Conservation (phyloP, 2,113 vertebrate species). For the Aplodontia rufa region DNA sequence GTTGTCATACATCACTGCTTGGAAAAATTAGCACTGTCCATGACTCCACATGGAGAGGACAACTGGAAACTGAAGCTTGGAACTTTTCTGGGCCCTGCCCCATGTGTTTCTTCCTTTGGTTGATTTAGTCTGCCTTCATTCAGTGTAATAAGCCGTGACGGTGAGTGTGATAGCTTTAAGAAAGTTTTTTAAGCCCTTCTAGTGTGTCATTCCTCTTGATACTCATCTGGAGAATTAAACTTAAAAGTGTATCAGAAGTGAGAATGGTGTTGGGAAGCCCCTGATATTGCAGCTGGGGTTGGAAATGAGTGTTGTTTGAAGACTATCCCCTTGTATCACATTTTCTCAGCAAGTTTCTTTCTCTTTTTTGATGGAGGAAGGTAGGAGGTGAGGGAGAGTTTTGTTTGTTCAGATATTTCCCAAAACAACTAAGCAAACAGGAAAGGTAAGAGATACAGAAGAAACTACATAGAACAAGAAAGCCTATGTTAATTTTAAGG, state of each 20-base stretch:
- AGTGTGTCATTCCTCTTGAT: background rate
- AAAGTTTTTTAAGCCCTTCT: background rate
- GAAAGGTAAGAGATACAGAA: background rate
- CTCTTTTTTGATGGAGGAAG: fast-evolving
- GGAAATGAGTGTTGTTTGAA: background rate
- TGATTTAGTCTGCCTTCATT: background rate
- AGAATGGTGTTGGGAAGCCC: background rate
- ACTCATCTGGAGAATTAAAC: background rate
- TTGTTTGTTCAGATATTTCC: background rate
- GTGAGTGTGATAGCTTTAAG: background rate
- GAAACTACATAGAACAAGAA: background rate
- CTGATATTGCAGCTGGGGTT: background rate
- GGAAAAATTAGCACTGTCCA: background rate
- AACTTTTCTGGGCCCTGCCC: background rate
- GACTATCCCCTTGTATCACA: background rate
- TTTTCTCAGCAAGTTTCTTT: background rate
- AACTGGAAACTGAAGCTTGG: background rate
- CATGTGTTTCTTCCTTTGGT: background rate
- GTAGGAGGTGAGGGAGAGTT: background rate
- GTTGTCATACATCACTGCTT: background rate
- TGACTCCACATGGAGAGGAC: background rate
- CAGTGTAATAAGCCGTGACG: background rate
- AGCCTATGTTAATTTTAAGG: background rate
- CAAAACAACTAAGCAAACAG: background rate
- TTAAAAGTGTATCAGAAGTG: background rate